Conservation (phyloP, 2,888 invertebrate genomes). For the Caenorhabditis zanzibari region DNA sequence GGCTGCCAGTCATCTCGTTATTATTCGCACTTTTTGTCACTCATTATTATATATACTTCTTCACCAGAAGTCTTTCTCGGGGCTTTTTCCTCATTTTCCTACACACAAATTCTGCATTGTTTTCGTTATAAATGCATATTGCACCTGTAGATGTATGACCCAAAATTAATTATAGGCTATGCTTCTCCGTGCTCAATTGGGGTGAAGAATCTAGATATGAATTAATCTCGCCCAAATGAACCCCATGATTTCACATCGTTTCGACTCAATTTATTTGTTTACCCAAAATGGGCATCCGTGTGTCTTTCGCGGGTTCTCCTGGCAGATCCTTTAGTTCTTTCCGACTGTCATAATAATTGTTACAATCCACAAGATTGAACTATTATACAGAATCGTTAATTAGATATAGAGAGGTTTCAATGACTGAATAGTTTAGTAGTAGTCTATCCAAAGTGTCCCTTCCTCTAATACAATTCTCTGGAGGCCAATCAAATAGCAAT, state of each 20-base stretch:
- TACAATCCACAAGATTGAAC: constrained; percentile 28
- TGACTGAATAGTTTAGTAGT: constrained; percentile 42
- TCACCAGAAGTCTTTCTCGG: neutral
- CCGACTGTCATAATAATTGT: constrained; percentile 36
- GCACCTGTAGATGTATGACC: constrained; percentile 45
- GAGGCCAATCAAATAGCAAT: constrained; percentile 50
- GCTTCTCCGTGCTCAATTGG: constrained; percentile 32
- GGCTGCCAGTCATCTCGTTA: constrained; percentile 58
- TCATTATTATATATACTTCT: constrained; percentile 54
- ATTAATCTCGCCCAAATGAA: constrained; percentile 52
- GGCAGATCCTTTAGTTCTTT: constrained; percentile 31
- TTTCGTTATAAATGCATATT: constrained; percentile 11
- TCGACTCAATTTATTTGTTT: constrained; percentile 45
- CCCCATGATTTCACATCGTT: constrained; percentile 28
- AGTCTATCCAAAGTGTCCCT: constrained; percentile 2
- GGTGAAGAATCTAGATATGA: constrained; percentile 28
- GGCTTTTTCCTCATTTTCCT: constrained; percentile 9
- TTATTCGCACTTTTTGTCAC: constrained; percentile 63
- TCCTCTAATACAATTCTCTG: neutral
- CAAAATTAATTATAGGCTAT: constrained; percentile 48
- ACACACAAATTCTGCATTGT: constrained; percentile 3
- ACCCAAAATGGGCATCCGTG: constrained; percentile 31
- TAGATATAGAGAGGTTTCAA: constrained; percentile 38
- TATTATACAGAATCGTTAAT: constrained; percentile 60
- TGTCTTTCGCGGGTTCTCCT: constrained; percentile 24